Conservation (phyloP, 1,140 invertebrate species). For the Mesaphorura yosii region DNA sequence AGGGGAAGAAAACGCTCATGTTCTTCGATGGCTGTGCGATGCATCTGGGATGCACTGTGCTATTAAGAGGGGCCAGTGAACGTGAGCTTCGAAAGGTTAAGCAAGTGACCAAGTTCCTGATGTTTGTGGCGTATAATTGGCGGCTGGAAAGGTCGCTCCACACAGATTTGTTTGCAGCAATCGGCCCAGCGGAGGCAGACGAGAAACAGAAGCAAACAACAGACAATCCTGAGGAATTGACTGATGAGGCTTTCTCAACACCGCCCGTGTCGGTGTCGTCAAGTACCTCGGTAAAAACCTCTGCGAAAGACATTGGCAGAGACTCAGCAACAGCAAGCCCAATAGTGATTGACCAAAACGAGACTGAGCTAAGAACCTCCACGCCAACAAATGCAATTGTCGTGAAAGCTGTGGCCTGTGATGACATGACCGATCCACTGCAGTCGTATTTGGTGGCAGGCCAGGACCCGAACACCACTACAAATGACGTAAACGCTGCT, state of each 20-base stretch:
- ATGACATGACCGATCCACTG: constrained; percentile 64
- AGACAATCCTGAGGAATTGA: constrained; percentile 3
- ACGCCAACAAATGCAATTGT: no score
- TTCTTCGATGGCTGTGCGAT: constrained; percentile 83
- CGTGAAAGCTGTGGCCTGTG: constrained; percentile 31
- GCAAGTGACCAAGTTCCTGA: constrained; percentile 62
- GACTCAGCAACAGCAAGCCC: no score
- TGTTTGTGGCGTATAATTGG: constrained; percentile 83
- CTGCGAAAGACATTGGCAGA: no score
- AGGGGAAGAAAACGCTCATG: constrained; percentile 78
- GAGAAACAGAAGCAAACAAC: background rate
- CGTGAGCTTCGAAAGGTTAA: constrained; percentile 72
- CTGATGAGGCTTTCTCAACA: no score
- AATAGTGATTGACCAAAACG: no score
- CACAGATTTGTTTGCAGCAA: constrained; percentile 64
- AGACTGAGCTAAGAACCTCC: no score
- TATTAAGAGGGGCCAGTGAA: constrained; percentile 65
- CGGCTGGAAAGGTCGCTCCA: constrained; percentile 81
- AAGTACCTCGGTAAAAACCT: no score
- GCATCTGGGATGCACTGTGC: constrained; percentile 75
- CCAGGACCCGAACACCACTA: constrained; percentile 37
- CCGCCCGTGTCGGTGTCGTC: no score
- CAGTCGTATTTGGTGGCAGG: constrained; percentile 51
- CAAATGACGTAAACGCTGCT: background rate
- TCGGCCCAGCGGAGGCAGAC: constrained; percentile 26